phyloP scores from a whole-genome alignment of 2,888 invertebrate genomes.

The Cantharis nigra region DNA sequence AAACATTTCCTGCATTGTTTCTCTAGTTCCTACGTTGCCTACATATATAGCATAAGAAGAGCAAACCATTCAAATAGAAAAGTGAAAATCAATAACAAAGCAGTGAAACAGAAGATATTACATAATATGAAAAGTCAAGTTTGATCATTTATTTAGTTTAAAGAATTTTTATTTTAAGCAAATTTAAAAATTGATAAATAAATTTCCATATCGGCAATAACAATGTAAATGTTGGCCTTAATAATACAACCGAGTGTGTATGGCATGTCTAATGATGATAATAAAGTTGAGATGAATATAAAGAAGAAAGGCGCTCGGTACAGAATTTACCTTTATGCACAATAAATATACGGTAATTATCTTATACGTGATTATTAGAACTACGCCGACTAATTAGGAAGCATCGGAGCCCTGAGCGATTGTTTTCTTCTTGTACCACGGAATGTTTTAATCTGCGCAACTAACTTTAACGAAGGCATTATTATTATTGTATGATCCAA shows the following conservation, averaged over 20 bases:
- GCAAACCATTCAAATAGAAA: background rate
- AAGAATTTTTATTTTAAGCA: slow-evolving; percentile 6
- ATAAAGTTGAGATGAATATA: slow-evolving; percentile 15
- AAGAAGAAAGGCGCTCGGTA: slow-evolving; percentile 22
- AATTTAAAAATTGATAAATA: slow-evolving; percentile 13
- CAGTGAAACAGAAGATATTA: background rate
- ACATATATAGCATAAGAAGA: background rate
- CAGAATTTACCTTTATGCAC: slow-evolving; percentile 28
- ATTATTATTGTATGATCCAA: background rate
- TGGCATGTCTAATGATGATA: slow-evolving; percentile 31
- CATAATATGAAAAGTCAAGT: background rate
- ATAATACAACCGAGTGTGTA: slow-evolving; percentile 29
- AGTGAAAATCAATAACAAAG: background rate
- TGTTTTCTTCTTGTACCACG: slow-evolving; percentile 20
- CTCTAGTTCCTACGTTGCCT: background rate
- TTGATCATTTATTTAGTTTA: background rate
- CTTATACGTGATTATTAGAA: slow-evolving; percentile 35
- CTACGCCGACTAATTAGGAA: slow-evolving; percentile 34
- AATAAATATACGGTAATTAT: slow-evolving; percentile 33
- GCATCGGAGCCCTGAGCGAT: slow-evolving; percentile 32
- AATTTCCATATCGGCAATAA: slow-evolving; percentile 24
- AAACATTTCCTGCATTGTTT: background rate
- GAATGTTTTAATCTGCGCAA: background rate
- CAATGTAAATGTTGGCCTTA: slow-evolving; percentile 17
- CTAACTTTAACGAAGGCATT: background rate